Conservation (phyloP, 2,797 vertebrate genomes). For the Selene dorsalis region DNA sequence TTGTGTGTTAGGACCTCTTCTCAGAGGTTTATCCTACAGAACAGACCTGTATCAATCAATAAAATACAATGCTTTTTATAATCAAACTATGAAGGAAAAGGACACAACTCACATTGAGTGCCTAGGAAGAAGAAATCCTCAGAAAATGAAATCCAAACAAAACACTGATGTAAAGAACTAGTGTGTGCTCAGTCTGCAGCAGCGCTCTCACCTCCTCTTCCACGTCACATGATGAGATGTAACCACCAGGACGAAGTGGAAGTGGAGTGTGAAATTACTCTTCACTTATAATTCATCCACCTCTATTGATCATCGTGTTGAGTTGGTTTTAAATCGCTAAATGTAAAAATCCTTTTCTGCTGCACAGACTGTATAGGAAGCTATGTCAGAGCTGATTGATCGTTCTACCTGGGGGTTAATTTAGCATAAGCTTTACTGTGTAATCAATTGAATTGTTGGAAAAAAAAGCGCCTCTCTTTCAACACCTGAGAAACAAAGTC, state of each 20-base stretch:
- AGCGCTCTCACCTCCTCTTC: constrained; percentile 4
- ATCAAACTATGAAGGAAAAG: too few species aligned
- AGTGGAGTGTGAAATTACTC: constrained; percentile 63
- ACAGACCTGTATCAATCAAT: too few species aligned
- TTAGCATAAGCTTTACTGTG: constrained; percentile 29
- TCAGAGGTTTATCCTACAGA: too few species aligned
- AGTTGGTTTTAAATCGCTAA: constrained; percentile 38
- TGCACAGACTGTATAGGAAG: not conserved
- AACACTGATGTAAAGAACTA: too few species aligned
- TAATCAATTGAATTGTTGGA: constrained; percentile 5
- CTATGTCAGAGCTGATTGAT: constrained; percentile 39
- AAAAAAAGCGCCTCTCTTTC: not conserved
- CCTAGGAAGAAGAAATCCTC: too few species aligned
- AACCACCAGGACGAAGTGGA: constrained; percentile 16
- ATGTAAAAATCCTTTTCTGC: constrained; percentile 37
- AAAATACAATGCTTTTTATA: too few species aligned
- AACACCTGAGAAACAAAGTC: not conserved
- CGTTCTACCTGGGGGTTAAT: constrained; percentile 47
- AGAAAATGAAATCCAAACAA: too few species aligned
- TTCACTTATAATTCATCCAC: constrained; percentile 38
- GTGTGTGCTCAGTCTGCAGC: not conserved
- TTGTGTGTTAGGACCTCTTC: too few species aligned
- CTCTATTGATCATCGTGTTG: constrained; percentile 40
- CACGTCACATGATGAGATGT: constrained; percentile 26
- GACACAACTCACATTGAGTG: too few species aligned